Evolutionary conservation across 2,888 invertebrate genomes (phyloP).

Genomic region (Morpho achilles): DNA sequence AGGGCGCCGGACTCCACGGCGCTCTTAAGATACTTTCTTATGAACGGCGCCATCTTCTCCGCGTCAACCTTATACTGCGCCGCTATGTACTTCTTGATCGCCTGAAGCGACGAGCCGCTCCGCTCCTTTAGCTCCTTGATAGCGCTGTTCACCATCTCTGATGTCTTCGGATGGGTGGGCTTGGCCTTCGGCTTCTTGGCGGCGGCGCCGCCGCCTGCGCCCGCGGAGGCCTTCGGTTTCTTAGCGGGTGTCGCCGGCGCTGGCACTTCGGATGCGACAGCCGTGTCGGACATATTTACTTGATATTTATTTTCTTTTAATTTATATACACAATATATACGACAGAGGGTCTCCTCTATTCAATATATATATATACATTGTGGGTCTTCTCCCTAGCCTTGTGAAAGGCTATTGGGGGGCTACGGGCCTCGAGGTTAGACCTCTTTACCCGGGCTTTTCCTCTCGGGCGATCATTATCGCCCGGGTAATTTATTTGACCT

Average conservation of each 20-base stretch:
- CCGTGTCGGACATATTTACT: slow-evolving; percentile 39
- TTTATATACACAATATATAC: neutral
- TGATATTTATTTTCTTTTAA: slow-evolving; percentile 2
- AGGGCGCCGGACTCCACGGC: slow-evolving; percentile 76
- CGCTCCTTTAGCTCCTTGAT: slow-evolving; percentile 53
- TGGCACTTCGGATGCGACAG: slow-evolving; percentile 40
- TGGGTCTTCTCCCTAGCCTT: no score
- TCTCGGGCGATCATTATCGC: no score
- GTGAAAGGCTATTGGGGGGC: no score
- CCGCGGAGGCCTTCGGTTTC: slow-evolving; percentile 37
- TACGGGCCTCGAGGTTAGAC: no score
- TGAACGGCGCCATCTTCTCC: slow-evolving; percentile 77
- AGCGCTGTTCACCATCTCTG: slow-evolving; percentile 21
- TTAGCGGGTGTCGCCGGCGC: slow-evolving; percentile 44
- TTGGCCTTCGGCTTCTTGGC: slow-evolving; percentile 41
- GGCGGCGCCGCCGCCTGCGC: slow-evolving; percentile 5
- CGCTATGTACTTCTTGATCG: slow-evolving; percentile 82
- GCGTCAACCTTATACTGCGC: slow-evolving; percentile 66
- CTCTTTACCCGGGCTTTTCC: no score
- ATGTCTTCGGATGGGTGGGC: slow-evolving; percentile 37
- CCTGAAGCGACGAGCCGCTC: slow-evolving; percentile 77
- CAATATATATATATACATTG: no score
- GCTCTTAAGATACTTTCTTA: slow-evolving; percentile 75
- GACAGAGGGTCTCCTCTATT: no score
- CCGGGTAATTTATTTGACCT: no score